These are phyloP conservation scores for Acipenser oxyrinchus DNA, from an alignment of 2,797 vertebrate genomes.

Conservation along the genomic window DNA sequence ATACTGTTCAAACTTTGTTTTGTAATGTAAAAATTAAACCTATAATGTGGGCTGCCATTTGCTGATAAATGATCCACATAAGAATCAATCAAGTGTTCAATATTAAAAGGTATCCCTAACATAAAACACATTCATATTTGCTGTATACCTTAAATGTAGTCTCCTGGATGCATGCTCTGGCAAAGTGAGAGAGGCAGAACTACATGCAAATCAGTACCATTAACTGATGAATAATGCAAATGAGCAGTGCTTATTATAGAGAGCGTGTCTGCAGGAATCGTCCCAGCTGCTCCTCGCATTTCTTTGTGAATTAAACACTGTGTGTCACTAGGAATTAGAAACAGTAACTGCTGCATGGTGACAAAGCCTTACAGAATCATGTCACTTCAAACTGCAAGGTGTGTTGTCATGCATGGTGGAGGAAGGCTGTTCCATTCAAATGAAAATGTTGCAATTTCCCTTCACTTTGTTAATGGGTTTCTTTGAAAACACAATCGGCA, in stretches of 20 bases:
- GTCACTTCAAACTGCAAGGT: slow-evolving; percentile 39
- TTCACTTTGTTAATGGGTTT: slow-evolving; percentile 56
- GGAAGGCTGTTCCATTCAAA: slow-evolving; percentile 51
- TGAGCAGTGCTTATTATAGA: slow-evolving; percentile 41
- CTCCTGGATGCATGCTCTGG: slow-evolving; percentile 34
- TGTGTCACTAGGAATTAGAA: slow-evolving; percentile 61
- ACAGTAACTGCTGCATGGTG: slow-evolving; percentile 48
- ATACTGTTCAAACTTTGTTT: no score
- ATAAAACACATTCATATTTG: no score
- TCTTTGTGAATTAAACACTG: slow-evolving; percentile 53
- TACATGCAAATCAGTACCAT: slow-evolving; percentile 63
- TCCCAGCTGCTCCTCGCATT: slow-evolving; percentile 53
- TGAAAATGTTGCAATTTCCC: slow-evolving; percentile 55
- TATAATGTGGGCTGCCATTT: no score
- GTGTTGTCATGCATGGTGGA: slow-evolving; percentile 37
- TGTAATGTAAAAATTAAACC: no score
- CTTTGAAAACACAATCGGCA: slow-evolving; percentile 32
- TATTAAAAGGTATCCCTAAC: no score
- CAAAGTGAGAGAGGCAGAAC: slow-evolving; percentile 43
- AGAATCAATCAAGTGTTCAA: no score
- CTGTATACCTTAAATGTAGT: not conserved
- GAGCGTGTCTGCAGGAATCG: slow-evolving; percentile 56
- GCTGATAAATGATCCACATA: no score
- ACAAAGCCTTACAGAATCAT: slow-evolving; percentile 45
- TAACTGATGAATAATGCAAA: slow-evolving; percentile 74